Evolutionary conservation across 2,888 invertebrate species (phyloP).

Genomic region (Apodemia duryi): DNA sequence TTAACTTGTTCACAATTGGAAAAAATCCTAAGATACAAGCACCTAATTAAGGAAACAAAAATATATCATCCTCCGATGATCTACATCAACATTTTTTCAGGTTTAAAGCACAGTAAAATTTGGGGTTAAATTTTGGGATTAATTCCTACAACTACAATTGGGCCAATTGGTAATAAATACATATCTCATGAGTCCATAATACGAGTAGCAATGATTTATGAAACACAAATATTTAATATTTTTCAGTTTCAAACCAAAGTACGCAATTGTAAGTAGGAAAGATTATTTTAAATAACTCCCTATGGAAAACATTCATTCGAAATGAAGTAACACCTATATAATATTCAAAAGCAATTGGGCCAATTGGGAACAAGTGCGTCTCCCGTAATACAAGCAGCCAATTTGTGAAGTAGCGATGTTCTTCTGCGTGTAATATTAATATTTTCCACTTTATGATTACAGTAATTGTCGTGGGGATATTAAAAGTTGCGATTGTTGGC

Average conservation of each 20-base stretch:
- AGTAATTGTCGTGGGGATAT: constrained; percentile 66
- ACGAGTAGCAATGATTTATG: constrained; percentile 51
- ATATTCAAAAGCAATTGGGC: background rate
- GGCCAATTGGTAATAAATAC: constrained; percentile 20
- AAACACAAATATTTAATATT: constrained; percentile 62
- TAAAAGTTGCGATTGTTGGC: constrained; percentile 54
- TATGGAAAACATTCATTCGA: background rate
- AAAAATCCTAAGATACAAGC: no score
- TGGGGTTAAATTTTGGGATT: no score
- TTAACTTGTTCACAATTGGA: no score
- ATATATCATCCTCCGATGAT: no score
- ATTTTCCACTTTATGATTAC: constrained; percentile 45
- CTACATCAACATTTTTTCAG: no score
- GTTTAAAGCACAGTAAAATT: no score
- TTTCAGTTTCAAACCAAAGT: constrained; percentile 39
- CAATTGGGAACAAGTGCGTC: background rate
- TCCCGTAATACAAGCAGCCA: no score
- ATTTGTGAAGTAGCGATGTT: no score
- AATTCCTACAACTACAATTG: no score
- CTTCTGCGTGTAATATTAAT: no score
- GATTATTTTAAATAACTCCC: background rate
- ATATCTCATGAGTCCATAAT: constrained; percentile 32
- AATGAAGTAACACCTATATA: background rate
- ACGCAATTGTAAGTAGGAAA: no score
- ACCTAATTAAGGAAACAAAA: no score